Evolutionary conservation across 37 sponge, comb jelly and placozoan species (phyloP), one percentile per base, ranked within the genome.

Genomic region (Geodia barretti): DNA sequence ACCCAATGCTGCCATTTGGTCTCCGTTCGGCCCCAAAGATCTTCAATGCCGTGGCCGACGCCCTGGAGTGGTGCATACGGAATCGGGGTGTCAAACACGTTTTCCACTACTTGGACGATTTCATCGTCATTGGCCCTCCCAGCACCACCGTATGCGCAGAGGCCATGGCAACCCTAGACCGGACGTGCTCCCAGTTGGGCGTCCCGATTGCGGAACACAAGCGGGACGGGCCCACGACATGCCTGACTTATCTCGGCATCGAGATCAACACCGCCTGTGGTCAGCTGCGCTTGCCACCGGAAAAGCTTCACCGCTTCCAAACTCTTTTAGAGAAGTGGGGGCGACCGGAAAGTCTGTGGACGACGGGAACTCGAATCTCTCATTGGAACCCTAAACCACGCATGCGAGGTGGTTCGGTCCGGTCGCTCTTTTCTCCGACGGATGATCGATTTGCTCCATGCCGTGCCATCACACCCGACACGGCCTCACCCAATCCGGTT

Each of bases 41-140:
- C 26, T 74, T 74, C 59, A 29, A 14, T 24, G 75, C 75, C 19
- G 54, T 74, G 31, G 75, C 75, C 4, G 60, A 74, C 32, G 75
- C 61, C 30, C 59, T 74, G 4, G 54, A 42, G 25, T 74, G 75
- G 60, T 58, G 28, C 59, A 26, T 74, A n/a, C 23, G 47, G 31
- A 74, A 41, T 7, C n/a, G 75, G n/a, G 79, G 86, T 19, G 40
- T 80, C 24, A 26, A 21, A n/a, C 43, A 40, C 17, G 31, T 35
- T 33, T 28, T 81, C 37, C 87, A 87, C 21, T 80, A 80, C 68
- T 36, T 87, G 65, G 87, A 87, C 66, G 75, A 87, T 58, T 78
- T 80, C 62, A 33, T 72, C 32, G 11, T 79, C 64, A 47, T 74
- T 7, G 78, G 89, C 5, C 21, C 78, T 36, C 62, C 66, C 20